Conservation (phyloP, 1,140 invertebrate genomes). For the Hypothenemus hampei region DNA sequence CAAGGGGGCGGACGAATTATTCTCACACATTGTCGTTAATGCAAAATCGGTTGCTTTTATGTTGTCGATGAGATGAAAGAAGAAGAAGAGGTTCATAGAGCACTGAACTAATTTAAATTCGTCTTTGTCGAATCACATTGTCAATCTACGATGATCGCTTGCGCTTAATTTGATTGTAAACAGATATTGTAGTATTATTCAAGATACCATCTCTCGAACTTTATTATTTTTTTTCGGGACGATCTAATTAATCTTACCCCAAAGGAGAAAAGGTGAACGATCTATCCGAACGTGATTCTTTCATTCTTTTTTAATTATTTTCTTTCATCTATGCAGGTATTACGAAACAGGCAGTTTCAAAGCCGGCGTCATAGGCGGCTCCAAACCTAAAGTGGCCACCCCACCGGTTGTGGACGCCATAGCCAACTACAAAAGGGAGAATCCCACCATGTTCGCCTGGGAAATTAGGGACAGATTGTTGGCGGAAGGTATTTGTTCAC, state of each 20-base stretch:
- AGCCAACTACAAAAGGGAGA: constrained; percentile 96
- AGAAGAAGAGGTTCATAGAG: constrained; percentile 12
- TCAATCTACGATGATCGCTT: constrained; percentile 4
- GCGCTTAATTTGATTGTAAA: constrained; percentile 21
- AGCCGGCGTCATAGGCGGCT: constrained; percentile 97
- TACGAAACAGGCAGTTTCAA: constrained; percentile 99
- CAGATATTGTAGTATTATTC: constrained; percentile 13
- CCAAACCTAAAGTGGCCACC: constrained; percentile 98
- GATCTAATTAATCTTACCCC: constrained; percentile 11
- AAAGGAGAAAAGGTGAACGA: constrained; percentile 9
- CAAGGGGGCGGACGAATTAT: no score
- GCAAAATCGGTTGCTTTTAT: no score
- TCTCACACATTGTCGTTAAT: no score
- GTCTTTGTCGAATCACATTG: constrained; percentile 11
- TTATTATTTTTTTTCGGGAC: neutral
- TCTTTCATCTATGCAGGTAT: constrained; percentile 63
- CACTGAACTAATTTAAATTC: constrained; percentile 23
- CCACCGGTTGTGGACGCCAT: constrained; percentile 98
- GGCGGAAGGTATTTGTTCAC: constrained; percentile 94
- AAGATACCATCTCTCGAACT: constrained; percentile 6
- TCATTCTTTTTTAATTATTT: neutral
- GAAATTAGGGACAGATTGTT: constrained; percentile 96
- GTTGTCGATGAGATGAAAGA: no score
- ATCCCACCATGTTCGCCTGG: constrained; percentile 99
- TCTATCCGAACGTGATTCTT: constrained; percentile 1